Evolutionary conservation across 2,113 vertebrate genomes (phyloP).

Genomic region (Ascaphus truei): DNA sequence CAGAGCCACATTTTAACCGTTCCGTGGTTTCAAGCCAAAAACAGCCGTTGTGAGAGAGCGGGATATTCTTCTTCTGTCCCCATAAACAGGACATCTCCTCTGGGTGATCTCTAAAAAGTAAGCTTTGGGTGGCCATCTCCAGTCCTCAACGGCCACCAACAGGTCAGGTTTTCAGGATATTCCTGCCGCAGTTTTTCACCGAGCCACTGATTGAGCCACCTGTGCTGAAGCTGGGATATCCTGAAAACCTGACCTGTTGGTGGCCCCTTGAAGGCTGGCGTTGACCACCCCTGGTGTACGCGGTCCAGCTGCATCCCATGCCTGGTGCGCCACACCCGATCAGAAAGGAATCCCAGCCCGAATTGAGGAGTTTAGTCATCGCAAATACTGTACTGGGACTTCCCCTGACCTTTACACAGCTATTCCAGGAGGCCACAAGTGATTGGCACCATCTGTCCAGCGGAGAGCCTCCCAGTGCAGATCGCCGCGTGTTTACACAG

Average conservation of each 20-base stretch:
- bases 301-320: background rate
- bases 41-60: background rate
- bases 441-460: background rate
- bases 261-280: too few species aligned
- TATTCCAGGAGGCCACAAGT: background rate
- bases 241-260: too few species aligned
- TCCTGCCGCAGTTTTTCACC: too few species aligned
- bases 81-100: background rate
- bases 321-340: background rate
- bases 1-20: background rate
- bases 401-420: conserved; percentile 16
- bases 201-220: too few species aligned
- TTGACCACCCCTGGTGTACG: background rate
- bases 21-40: background rate
- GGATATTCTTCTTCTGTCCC: background rate
- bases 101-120: too few species aligned
- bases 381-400: conserved; percentile 6
- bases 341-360: background rate
- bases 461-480: background rate
- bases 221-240: too few species aligned
- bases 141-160: too few species aligned
- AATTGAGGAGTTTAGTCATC: background rate
- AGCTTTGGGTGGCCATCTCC: too few species aligned
- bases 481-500: background rate
- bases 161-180: too few species aligned